These are phyloP conservation scores for Cheilosia impressa DNA, from an alignment of 2,888 invertebrate species.

Conservation along the genomic window DNA sequence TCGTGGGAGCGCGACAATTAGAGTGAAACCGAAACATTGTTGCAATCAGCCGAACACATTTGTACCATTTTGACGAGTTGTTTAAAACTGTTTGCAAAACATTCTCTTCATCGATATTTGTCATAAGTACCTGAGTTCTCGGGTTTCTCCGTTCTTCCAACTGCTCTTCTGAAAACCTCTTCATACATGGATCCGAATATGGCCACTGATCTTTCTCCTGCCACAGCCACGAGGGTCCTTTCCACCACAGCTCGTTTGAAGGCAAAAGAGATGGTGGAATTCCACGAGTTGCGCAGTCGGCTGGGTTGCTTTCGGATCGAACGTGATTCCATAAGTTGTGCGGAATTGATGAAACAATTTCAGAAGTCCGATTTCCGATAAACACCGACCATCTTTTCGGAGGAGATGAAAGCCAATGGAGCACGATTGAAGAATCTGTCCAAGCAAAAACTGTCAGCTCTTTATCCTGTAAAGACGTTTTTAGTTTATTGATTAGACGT, in stretches of 20 bases:
- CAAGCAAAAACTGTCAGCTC: slow-evolving; percentile 55
- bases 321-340: slow-evolving; percentile 63
- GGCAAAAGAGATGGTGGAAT: slow-evolving; percentile 31
- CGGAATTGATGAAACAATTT: slow-evolving; percentile 45
- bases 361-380: slow-evolving; percentile 62
- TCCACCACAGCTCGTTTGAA: slow-evolving; percentile 41
- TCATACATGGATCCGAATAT: slow-evolving; percentile 6
- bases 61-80: slow-evolving; percentile 20
- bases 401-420: slow-evolving; percentile 30
- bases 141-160: slow-evolving; percentile 17
- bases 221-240: slow-evolving; percentile 30
- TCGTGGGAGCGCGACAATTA: too few species aligned
- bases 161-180: slow-evolving; percentile 15
- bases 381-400: slow-evolving; percentile 37
- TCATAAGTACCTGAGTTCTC: slow-evolving; percentile 15
- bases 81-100: slow-evolving; percentile 5
- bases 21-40: too few species aligned
- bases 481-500: slow-evolving; percentile 9
- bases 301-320: slow-evolving; percentile 41
- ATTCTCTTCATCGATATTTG: neutral
- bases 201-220: slow-evolving; percentile 22
- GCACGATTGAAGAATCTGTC: slow-evolving; percentile 31
- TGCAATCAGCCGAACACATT: slow-evolving; percentile 16
- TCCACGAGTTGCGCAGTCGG: slow-evolving; percentile 54
- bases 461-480: slow-evolving; percentile 22